These are phyloP conservation scores for Enteromius radiatus DNA, from an alignment of 2,797 vertebrate species.

Conservation along the genomic window DNA sequence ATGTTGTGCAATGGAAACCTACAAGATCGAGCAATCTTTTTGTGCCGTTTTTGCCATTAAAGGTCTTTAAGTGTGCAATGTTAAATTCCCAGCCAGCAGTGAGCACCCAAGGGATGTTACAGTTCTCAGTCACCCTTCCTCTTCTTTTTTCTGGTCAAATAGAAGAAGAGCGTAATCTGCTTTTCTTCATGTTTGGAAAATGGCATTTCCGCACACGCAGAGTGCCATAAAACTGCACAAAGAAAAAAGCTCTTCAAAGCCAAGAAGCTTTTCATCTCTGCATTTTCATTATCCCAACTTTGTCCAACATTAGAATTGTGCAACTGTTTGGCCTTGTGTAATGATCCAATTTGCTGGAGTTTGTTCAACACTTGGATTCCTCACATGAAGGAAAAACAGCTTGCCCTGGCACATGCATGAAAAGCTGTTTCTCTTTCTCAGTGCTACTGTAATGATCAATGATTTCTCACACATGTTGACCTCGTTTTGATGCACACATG, in stretches of 20 bases:
- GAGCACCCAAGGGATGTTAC: constrained; percentile 12
- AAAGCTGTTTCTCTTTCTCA: constrained; percentile 52
- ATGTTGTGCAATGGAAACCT: not conserved
- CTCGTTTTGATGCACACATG: constrained; percentile 5
- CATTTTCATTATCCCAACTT: constrained; percentile 58
- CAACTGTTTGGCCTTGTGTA: constrained; percentile 59
- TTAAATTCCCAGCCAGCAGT: constrained; percentile 25
- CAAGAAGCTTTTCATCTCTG: constrained; percentile 57
- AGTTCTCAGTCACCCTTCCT: constrained; percentile 23
- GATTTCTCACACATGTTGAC: constrained; percentile 51
- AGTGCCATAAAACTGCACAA: constrained; percentile 50
- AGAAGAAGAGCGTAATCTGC: constrained; percentile 48
- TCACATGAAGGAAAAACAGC: constrained; percentile 49
- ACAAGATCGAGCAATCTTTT: not conserved
- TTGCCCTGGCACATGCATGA: constrained; percentile 53
- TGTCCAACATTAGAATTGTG: constrained; percentile 58
- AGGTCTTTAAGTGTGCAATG: not conserved
- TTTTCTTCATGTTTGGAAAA: constrained; percentile 58
- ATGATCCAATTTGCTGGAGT: constrained; percentile 53
- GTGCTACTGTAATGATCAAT: constrained; percentile 58
- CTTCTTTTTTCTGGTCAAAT: constrained; percentile 40
- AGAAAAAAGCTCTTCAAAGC: constrained; percentile 51
- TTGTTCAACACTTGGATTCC: constrained; percentile 54
- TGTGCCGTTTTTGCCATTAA: not conserved
- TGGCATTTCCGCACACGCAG: constrained; percentile 48